Conservation (phyloP, 2,113 vertebrate genomes). For the Glareola pratincola region DNA sequence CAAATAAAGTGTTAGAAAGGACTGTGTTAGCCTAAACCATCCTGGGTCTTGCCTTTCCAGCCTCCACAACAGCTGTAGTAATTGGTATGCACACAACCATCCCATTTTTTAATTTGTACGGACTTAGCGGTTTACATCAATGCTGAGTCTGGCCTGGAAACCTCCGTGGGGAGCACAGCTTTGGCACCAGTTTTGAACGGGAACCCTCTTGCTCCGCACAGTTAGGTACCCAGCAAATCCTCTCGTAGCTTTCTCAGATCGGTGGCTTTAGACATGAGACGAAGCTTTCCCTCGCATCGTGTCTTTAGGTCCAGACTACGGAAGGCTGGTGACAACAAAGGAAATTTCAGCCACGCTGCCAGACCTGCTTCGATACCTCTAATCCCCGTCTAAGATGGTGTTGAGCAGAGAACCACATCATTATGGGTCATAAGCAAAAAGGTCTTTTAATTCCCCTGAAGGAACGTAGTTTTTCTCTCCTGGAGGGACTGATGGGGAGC, state of each 20-base stretch:
- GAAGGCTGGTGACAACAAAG: not conserved
- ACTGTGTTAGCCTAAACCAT: not conserved
- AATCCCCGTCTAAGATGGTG: not conserved
- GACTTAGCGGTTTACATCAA: not conserved
- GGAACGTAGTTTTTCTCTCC: not conserved
- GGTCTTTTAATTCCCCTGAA: not conserved
- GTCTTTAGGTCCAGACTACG: accelerated
- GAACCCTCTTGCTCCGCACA: not conserved
- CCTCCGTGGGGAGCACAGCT: not conserved
- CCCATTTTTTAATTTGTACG: not conserved
- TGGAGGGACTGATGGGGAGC: not conserved
- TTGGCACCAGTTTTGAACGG: not conserved
- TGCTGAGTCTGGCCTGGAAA: not conserved
- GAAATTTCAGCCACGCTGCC: not conserved
- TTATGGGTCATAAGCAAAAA: not conserved
- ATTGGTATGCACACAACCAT: not conserved
- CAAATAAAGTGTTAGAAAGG: not conserved
- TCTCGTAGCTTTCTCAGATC: accelerated
- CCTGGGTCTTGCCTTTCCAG: not conserved
- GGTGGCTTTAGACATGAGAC: not conserved
- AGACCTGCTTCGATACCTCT: not conserved
- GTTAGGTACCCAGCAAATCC: not conserved
- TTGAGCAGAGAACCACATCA: not conserved
- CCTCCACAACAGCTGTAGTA: not conserved
- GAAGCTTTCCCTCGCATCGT: accelerated